phyloP scores from a whole-genome alignment of 2,888 invertebrate species.

The Pycnomerus fuliginosus region DNA sequence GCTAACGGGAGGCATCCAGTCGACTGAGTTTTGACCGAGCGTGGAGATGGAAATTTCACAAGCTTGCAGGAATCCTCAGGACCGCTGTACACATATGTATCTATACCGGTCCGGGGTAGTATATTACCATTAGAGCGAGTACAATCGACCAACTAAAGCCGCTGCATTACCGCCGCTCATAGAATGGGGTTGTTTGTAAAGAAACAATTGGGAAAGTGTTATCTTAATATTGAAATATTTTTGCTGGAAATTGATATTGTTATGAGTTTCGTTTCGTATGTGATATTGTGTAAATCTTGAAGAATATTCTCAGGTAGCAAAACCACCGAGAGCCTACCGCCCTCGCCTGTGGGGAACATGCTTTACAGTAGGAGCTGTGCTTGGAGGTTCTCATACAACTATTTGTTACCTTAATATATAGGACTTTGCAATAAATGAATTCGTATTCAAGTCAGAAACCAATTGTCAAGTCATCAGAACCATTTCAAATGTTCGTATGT shows the following conservation, averaged over 20 bases:
- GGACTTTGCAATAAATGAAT: too few species aligned
- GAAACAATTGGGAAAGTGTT: constrained; percentile 26
- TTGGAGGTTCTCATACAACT: too few species aligned
- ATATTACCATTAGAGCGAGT: constrained; percentile 50
- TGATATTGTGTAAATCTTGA: constrained; percentile 16
- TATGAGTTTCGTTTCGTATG: constrained; percentile 35
- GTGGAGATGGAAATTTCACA: constrained; percentile 3
- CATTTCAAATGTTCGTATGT: too few species aligned
- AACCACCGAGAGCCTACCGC: too few species aligned
- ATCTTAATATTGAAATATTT: constrained; percentile 45
- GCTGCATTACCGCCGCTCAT: constrained; percentile 23
- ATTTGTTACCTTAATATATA: too few species aligned
- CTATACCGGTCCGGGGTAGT: constrained; percentile 47
- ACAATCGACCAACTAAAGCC: constrained; percentile 37
- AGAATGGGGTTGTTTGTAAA: constrained; percentile 2
- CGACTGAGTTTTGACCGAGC: constrained; percentile 20
- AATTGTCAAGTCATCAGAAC: too few species aligned
- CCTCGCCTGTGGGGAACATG: too few species aligned
- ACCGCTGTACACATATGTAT: constrained; percentile 47
- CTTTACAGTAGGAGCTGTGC: too few species aligned
- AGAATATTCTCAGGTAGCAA: too few species aligned
- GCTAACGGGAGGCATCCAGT: constrained; percentile 42
- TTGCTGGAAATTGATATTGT: constrained; percentile 43
- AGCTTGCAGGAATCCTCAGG: constrained; percentile 27
- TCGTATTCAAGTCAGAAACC: too few species aligned